Conservation (phyloP, 2,888 invertebrate species). For the Limnephilus rhombicus region DNA sequence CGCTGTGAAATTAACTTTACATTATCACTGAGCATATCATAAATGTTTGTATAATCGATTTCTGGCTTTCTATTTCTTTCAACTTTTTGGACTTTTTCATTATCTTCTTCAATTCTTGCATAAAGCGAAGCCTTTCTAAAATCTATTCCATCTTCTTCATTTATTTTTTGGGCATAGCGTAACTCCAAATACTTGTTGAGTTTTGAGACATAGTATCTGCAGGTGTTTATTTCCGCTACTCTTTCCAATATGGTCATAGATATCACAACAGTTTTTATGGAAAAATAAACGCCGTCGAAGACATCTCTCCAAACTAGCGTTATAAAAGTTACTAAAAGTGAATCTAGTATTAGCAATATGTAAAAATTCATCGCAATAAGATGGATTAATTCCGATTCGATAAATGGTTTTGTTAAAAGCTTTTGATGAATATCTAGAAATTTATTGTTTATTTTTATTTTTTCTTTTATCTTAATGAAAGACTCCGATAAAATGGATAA, state of each 20-base stretch:
- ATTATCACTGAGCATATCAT: not conserved
- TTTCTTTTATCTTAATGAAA: not conserved
- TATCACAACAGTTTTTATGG: not conserved
- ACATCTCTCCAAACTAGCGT: not conserved
- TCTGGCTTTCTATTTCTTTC: not conserved
- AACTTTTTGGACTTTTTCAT: not conserved
- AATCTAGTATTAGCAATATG: not conserved
- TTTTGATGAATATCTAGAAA: not conserved
- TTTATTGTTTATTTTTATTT: not conserved
- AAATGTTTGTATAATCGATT: not conserved
- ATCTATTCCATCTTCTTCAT: not conserved
- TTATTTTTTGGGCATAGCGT: not conserved
- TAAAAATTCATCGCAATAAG: not conserved
- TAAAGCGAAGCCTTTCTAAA: not conserved
- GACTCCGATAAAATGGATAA: not conserved
- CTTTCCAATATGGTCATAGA: not conserved
- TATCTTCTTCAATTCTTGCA: not conserved
- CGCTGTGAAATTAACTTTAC: conserved; percentile 17
- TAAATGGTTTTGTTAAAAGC: not conserved
- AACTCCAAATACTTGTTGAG: not conserved
- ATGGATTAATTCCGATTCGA: not conserved
- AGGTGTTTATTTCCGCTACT: not conserved
- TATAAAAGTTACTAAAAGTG: not conserved
- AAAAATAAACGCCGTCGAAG: not conserved
- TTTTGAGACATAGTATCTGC: not conserved